Conservation (phyloP, 2,113 vertebrate genomes). For the Eubucco bourcierii region DNA sequence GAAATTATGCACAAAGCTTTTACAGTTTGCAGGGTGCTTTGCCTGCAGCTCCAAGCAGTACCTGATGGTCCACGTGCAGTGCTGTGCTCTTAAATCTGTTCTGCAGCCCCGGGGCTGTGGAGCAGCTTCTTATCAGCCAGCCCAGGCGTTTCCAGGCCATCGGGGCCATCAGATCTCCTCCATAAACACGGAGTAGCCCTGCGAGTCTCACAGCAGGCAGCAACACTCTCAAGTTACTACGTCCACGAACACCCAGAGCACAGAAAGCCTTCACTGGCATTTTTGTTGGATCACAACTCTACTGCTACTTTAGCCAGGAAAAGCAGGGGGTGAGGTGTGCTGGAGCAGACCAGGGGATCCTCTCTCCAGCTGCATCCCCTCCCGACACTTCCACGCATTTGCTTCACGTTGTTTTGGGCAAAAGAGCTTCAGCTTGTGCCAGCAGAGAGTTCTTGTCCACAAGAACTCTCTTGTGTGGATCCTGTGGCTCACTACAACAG, state of each 20-base stretch:
- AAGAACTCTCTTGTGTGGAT: too few relatives aligned
- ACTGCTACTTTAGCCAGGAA: accelerated
- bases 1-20: neutral
- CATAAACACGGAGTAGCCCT: accelerated
- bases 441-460: neutral
- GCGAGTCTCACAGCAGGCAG: neutral
- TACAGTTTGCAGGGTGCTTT: neutral
- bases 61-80: accelerated
- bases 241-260: accelerated
- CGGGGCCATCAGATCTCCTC: neutral
- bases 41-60: accelerated
- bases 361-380: neutral
- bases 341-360: neutral
- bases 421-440: neutral
- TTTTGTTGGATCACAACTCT: accelerated
- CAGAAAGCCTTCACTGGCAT: neutral
- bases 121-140: neutral
- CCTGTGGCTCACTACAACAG: too few relatives aligned
- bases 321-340: accelerated
- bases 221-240: accelerated
- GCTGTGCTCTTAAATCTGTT: neutral
- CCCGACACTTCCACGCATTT: accelerated
- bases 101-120: neutral
- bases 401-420: accelerated
- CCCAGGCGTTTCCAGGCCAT: neutral